A percentile compares a stretch with the other conserved stretches of the same genome.
phyloP scores from a whole-genome alignment of 2,113 vertebrate genomes.

The Leucopsar rothschildi region DNA sequence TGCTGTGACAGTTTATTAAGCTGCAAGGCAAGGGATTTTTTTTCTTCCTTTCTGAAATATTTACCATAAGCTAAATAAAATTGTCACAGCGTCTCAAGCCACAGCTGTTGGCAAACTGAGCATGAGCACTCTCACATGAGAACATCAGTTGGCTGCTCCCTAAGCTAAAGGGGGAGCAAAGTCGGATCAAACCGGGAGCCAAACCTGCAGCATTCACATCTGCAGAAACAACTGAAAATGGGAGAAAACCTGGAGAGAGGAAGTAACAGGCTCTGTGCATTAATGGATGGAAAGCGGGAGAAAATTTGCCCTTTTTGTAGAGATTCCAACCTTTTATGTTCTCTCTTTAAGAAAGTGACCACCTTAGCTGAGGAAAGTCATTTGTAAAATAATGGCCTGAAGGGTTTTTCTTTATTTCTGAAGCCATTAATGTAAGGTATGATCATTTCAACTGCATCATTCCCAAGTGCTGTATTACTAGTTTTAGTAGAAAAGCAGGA shows the following conservation, averaged over 20 bases:
- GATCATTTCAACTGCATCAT: neutral
- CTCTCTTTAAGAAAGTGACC: neutral
- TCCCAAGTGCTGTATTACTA: neutral
- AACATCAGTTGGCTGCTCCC: constrained; percentile 25
- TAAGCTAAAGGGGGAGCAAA: constrained; percentile 21
- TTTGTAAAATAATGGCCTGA: neutral
- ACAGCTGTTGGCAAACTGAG: constrained; percentile 24
- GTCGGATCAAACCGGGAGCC: constrained; percentile 26
- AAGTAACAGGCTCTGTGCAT: neutral
- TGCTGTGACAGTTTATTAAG: constrained; percentile 51
- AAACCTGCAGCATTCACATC: neutral
- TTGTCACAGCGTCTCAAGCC: constrained; percentile 46
- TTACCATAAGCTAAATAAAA: constrained; percentile 64
- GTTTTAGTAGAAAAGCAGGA: neutral
- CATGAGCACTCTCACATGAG: constrained; percentile 57
- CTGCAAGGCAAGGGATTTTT: neutral
- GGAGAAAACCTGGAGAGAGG: neutral
- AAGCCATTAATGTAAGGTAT: neutral
- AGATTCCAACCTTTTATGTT: neutral
- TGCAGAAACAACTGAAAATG: neutral
- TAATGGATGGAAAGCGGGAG: neutral
- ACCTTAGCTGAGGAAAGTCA: accelerated
- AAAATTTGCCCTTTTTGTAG: neutral
- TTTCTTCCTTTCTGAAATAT: constrained; percentile 50
- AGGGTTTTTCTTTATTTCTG: neutral